Conservation (phyloP, 2,888 invertebrate species). For the Macropis europaea region DNA sequence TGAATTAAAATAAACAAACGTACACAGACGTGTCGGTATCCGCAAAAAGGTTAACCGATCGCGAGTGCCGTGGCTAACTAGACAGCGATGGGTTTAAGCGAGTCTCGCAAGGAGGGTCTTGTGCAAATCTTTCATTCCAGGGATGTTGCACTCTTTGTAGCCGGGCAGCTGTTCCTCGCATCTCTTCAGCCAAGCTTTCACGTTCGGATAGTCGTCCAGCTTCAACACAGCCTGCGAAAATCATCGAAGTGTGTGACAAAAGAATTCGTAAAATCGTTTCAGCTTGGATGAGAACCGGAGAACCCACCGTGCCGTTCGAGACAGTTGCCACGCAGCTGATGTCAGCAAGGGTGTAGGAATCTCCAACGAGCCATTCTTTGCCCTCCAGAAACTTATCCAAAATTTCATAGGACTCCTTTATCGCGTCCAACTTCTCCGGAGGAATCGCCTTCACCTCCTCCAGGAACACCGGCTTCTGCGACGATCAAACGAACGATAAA, state of each 20-base stretch:
- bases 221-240: slow-evolving; percentile 40
- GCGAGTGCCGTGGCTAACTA: no score
- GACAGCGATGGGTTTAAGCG: background rate
- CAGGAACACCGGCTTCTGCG: slow-evolving; percentile 74
- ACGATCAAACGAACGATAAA: background rate
- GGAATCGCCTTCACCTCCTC: slow-evolving; percentile 69
- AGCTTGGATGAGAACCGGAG: background rate
- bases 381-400: slow-evolving; percentile 76
- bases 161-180: slow-evolving; percentile 82
- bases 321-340: slow-evolving; percentile 56
- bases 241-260: no score
- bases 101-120: background rate
- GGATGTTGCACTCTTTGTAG: slow-evolving; percentile 56
- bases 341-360: slow-evolving; percentile 68
- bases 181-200: slow-evolving; percentile 83
- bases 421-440: slow-evolving; percentile 67
- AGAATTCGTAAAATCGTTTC: background rate
- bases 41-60: no score
- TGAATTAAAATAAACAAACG: no score
- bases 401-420: slow-evolving; percentile 72
- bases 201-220: slow-evolving; percentile 80
- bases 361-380: slow-evolving; percentile 63
- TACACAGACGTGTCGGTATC: no score
- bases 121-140: slow-evolving; percentile 35
- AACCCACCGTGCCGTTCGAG: slow-evolving; percentile 48